phyloP scores from a whole-genome alignment of 2,113 vertebrate species.

The Anser brachyrhynchus region DNA sequence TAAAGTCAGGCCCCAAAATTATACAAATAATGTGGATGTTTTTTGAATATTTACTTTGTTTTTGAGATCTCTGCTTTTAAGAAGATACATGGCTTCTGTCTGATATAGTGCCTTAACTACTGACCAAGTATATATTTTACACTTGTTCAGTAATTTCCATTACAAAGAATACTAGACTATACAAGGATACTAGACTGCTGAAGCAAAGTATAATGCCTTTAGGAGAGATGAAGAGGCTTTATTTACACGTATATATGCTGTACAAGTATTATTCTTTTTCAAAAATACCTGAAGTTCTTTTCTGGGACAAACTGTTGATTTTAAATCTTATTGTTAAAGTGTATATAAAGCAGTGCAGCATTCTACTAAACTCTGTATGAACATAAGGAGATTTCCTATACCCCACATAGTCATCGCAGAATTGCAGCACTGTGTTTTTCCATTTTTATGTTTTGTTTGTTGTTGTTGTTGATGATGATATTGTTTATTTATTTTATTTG shows the following conservation, averaged over 20 bases:
- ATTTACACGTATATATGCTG: neutral
- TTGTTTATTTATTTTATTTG: no score
- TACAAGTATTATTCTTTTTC: neutral
- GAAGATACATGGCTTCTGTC: neutral
- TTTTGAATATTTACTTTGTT: neutral
- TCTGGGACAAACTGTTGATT: neutral
- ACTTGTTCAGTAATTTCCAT: neutral
- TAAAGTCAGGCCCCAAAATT: neutral
- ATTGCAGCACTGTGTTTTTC: accelerated
- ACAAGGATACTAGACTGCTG: no score
- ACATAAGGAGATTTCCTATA: neutral
- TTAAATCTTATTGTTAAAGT: neutral
- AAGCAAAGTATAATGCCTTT: neutral
- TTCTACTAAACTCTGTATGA: neutral
- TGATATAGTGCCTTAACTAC: neutral
- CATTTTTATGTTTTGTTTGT: no score
- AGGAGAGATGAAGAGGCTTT: neutral
- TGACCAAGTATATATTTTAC: neutral
- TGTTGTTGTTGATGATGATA: no score
- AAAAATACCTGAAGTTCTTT: neutral
- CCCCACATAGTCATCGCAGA: neutral
- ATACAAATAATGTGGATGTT: neutral
- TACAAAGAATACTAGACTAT: neutral
- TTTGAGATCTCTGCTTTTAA: neutral
- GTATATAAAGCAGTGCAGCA: neutral